Percentiles rank a stretch among this genome's conserved stretches.
Conservation (phyloP, 2,113 vertebrate genomes). For the Martes martes region DNA sequence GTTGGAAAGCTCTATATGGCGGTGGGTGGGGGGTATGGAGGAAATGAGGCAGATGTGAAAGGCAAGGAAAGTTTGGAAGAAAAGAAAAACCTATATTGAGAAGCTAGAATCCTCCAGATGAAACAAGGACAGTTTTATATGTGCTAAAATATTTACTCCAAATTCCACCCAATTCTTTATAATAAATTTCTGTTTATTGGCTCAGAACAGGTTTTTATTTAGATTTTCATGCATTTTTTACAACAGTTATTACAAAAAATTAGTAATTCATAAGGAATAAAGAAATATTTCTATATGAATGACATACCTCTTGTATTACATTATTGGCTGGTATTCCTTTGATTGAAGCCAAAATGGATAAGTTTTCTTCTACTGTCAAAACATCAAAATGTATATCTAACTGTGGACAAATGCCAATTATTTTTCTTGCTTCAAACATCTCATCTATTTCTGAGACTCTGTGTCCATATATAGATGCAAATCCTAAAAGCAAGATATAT, state of each 20-base stretch:
- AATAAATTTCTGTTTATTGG: background rate
- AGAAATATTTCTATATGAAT: background rate
- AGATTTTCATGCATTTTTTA: constrained; percentile 35
- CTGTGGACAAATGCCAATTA: constrained; percentile 96
- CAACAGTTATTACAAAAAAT: background rate
- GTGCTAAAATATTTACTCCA: background rate
- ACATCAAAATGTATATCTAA: constrained; percentile 97
- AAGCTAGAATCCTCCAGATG: background rate
- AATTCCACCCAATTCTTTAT: background rate
- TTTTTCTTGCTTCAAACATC: constrained; percentile 91
- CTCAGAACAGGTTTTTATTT: background rate
- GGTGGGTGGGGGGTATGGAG: no score
- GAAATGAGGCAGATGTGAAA: background rate
- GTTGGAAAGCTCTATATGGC: background rate
- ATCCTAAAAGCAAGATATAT: constrained; percentile 78
- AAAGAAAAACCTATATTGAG: background rate
- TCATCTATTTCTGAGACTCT: constrained; percentile 92
- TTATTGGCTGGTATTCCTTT: constrained; percentile 92
- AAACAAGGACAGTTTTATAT: background rate
- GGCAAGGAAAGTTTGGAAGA: background rate
- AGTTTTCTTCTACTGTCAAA: constrained; percentile 95
- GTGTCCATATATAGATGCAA: constrained; percentile 93
- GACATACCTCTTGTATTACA: constrained; percentile 88
- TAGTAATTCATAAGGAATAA: constrained; percentile 5
- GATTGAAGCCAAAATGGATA: constrained; percentile 94